phyloP scores from a whole-genome alignment of 2,113 vertebrate species.

The Hippopotamus amphibius region DNA sequence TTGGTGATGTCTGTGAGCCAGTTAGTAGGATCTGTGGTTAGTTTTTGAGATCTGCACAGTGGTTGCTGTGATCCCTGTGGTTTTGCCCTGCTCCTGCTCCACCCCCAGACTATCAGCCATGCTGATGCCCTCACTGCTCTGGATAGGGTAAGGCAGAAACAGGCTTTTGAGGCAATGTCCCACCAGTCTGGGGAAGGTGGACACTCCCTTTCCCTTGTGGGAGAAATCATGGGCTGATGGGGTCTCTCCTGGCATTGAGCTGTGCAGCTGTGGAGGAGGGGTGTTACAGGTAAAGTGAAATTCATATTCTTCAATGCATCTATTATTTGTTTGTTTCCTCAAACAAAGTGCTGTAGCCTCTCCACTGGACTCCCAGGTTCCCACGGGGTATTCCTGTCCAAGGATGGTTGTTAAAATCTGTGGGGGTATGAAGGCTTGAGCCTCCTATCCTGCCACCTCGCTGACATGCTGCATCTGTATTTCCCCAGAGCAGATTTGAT shows the following conservation, averaged over 20 bases:
- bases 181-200: not conserved
- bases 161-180: not conserved
- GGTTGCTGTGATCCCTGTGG: not conserved
- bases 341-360: not conserved
- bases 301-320: not conserved
- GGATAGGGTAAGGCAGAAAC: not conserved
- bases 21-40: not conserved
- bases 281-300: not conserved
- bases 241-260: not conserved
- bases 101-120: fast-evolving
- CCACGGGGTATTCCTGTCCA: not conserved
- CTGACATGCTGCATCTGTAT: not conserved
- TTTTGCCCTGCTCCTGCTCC: not conserved
- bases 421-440: not conserved
- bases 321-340: not conserved
- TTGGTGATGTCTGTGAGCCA: not conserved
- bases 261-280: not conserved
- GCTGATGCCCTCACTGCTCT: not conserved
- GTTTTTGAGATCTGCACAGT: not conserved
- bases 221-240: not conserved
- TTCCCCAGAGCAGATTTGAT: not conserved
- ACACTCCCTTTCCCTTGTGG: not conserved
- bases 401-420: not conserved
- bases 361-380: not conserved
- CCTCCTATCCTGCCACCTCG: not conserved